Base-by-base conservation (phyloP, 2,797 vertebrate species). In the Petrocephalus schoutedeni region DNA sequence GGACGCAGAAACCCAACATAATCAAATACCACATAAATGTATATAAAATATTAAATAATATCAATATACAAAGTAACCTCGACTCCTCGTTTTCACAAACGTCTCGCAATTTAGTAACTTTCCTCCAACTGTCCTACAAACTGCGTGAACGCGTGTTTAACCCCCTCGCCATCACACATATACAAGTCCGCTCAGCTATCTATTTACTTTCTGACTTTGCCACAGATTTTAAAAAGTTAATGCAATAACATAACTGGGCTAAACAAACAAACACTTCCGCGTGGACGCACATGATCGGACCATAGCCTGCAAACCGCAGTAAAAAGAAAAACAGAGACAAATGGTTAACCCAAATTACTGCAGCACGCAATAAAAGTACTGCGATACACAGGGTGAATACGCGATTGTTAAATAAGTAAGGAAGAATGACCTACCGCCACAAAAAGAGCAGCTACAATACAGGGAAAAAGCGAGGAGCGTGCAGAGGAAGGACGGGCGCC, bases 391-490 rank as follows among this genome's bases (percentile, higher is more conserved):
- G n/a, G 77, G 45, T 51, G 19, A 53, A 21, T 82, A 53, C 4
- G 8, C 12, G 51, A n/a, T 12, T 49, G 54, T 45, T 32, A 12
- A 64, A 61, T 58, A 71, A 88, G 23, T 12, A 80, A 54, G 1
- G 54, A 19, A 51, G 3, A 16, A 85, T 59, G 58, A 88, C 94
- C 93, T 88, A 96, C 95, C 95, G 88, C 89, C 93, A 0, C 89
- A 61, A 49, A 86, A 10, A 88, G 8, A 56, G 21, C 85, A 6
- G 77, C 51, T 91, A 9, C 89, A 89, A 4, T 88, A 88, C 0
- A 90, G 2, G 8, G 87, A 87, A 49, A 94, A 4, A 41, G 93
- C 16, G 2, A 92, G 9, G 0, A 92, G 4, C 0, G 86, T 77
- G 57, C 87, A 51, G 0, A 93, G 19, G 36, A 89, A 0, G 2